Percentiles rank a stretch among this genome's conserved stretches.
Evolutionary conservation across 1,140 invertebrate genomes (phyloP).

Genomic region (Drosophila pseudoobscura): DNA sequence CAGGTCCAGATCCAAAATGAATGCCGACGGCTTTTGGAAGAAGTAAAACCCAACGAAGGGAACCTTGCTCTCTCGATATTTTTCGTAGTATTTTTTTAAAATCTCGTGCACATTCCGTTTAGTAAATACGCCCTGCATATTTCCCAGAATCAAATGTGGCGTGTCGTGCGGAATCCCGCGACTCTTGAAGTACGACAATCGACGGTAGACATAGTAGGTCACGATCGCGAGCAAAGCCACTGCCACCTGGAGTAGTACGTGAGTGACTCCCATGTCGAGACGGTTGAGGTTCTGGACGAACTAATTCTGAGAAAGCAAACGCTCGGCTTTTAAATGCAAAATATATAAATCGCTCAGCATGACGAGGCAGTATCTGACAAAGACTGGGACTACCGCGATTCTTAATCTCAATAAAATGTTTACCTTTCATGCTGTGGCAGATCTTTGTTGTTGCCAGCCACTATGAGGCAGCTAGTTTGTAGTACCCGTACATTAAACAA

Average conservation of each 20-base stretch:
- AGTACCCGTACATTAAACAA: no score
- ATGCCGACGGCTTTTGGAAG: conserved; percentile 83
- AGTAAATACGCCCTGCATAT: conserved; percentile 34
- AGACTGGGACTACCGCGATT: no score
- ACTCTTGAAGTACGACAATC: conserved; percentile 65
- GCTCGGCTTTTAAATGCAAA: conserved; percentile 23
- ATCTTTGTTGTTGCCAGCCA: no score
- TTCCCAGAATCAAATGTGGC: conserved; percentile 66
- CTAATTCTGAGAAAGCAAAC: background rate
- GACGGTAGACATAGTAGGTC: conserved; percentile 15
- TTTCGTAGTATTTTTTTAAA: conserved; percentile 60
- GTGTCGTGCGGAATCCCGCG: conserved; percentile 75
- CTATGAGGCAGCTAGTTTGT: no score
- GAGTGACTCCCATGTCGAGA: conserved; percentile 30
- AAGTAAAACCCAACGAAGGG: conserved; percentile 79
- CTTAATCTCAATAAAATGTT: conserved; percentile 24
- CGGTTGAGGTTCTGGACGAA: background rate
- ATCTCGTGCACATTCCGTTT: conserved; percentile 20
- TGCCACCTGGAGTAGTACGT: conserved; percentile 39
- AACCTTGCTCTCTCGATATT: conserved; percentile 53
- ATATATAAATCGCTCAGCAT: conserved; percentile 11
- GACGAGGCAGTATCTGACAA: conserved; percentile 2
- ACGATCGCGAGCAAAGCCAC: conserved; percentile 37
- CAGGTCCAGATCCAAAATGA: conserved; percentile 85
- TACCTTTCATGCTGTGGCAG: background rate